Conservation (phyloP, 2,797 vertebrate species). For the Gobio occitaniae region DNA sequence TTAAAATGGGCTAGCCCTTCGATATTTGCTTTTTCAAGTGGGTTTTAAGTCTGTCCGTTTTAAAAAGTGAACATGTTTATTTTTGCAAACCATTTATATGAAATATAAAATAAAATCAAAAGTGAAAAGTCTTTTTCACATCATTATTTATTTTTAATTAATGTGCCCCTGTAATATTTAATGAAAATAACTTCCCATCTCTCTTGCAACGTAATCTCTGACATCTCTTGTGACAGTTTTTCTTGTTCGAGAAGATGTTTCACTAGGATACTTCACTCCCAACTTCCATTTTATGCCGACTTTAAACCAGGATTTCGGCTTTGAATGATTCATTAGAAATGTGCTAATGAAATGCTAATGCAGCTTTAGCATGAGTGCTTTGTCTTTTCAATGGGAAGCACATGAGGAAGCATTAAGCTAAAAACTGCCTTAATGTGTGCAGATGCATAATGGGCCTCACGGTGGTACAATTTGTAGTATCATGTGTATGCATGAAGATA, state of each 20-base stretch:
- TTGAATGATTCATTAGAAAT: conserved; percentile 27
- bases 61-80: not conserved
- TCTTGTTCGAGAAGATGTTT: not conserved
- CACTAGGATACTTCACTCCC: too few species aligned
- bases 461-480: not conserved
- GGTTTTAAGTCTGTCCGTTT: not conserved
- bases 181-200: too few species aligned
- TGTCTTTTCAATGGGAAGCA: conserved; percentile 5
- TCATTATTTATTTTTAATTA: too few species aligned
- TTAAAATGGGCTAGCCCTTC: not conserved
- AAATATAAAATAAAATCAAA: too few species aligned
- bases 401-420: conserved; percentile 9
- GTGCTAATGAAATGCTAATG: conserved; percentile 38
- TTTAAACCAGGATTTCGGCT: not conserved
- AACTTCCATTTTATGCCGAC: not conserved
- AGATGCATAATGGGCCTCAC: conserved; percentile 10
- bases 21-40: not conserved
- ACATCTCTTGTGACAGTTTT: not conserved
- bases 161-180: too few species aligned
- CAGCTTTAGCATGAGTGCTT: not conserved
- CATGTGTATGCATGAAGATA: conserved; percentile 17
- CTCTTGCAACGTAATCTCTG: too few species aligned
- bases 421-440: not conserved
- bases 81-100: not conserved
- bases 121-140: too few species aligned